phyloP scores from a whole-genome alignment of 2,888 invertebrate species.

The Uloborus plumipes region DNA sequence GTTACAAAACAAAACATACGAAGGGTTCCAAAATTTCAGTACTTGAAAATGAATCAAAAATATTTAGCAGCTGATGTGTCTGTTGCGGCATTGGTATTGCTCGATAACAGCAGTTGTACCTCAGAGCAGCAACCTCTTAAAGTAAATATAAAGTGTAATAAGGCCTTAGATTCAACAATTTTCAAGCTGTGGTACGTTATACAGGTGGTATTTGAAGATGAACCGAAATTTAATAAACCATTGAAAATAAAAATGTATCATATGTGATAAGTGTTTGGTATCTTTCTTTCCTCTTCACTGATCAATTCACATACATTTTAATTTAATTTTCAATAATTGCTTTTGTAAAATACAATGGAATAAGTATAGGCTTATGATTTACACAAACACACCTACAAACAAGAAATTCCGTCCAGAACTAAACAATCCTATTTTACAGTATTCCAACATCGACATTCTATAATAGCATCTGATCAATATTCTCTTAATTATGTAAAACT shows the following conservation, averaged over 20 bases:
- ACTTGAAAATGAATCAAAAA: conserved; percentile 9
- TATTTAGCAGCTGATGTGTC: conserved; percentile 33
- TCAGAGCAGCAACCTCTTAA: conserved; percentile 42
- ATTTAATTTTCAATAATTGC: too few species aligned
- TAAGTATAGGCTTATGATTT: too few species aligned
- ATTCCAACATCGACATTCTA: too few species aligned
- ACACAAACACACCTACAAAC: too few species aligned
- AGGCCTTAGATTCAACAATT: conserved; percentile 59
- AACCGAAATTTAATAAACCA: conserved; percentile 52
- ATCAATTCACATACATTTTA: too few species aligned
- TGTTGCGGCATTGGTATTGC: conserved; percentile 19
- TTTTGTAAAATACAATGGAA: too few species aligned
- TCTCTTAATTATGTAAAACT: too few species aligned
- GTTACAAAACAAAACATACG: conserved; percentile 10
- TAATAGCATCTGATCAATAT: too few species aligned
- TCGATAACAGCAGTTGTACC: conserved; percentile 30
- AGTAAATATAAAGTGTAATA: conserved; percentile 36
- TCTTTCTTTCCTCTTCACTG: too few species aligned
- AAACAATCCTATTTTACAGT: too few species aligned
- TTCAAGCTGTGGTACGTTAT: conserved; percentile 46
- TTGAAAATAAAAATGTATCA: conserved; percentile 62
- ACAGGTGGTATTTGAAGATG: conserved; percentile 56
- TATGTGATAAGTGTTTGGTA: conserved; percentile 23
- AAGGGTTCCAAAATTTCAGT: background rate
- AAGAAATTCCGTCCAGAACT: too few species aligned